Evolutionary conservation across 2,888 invertebrate species (phyloP), one percentile per base, ranked within the genome.

Genomic region (Hypomecis punctinalis): DNA sequence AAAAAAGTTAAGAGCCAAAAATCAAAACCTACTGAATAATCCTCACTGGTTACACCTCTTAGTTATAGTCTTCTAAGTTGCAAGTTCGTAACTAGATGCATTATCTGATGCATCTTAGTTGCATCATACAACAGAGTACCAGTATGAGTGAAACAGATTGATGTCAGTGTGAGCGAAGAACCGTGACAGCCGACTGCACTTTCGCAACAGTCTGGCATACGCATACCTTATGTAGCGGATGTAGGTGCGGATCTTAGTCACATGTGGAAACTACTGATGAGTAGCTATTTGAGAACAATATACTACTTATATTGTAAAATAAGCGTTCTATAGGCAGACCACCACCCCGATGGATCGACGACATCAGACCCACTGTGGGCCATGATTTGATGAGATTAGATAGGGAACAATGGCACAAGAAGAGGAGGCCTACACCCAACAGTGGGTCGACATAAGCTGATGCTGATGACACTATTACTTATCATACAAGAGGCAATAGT

Each of bases 101-200:
- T 47, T 40, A 58, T 61, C 56, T 43, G 46, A 53, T 55, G 49
- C 56, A 69, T 75, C 70, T 66, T 74, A 68, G 79, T 88, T 88
- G 82, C 86, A 83, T 88, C 86, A 88, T 23, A 23, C 23, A 23
- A 3, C 77, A 85, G 86, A 84, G 80, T 79, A 85, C 83, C 88
- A 76, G 78, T 81, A 88, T 85, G 83, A 84, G 81, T 86, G 74
- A 75, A 80, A 75, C 76, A 85, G 86, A 88, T 88, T 82, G 84
- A 83, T 80, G 86, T 85, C 85, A 84, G 74, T 71, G 70, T 75
- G 77, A 72, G 79, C 76, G 74, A 40, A 80, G 79, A 82, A 78
- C 85, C 88, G 84, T 86, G 85, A 88, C 88, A 85, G 80, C 82
- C 84, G 82, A 78, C 72, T 79, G 79, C 59, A 88, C 85, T 90